Evolutionary conservation across 2,797 vertebrate genomes (phyloP).

Genomic region (Onychomys torridus): DNA sequence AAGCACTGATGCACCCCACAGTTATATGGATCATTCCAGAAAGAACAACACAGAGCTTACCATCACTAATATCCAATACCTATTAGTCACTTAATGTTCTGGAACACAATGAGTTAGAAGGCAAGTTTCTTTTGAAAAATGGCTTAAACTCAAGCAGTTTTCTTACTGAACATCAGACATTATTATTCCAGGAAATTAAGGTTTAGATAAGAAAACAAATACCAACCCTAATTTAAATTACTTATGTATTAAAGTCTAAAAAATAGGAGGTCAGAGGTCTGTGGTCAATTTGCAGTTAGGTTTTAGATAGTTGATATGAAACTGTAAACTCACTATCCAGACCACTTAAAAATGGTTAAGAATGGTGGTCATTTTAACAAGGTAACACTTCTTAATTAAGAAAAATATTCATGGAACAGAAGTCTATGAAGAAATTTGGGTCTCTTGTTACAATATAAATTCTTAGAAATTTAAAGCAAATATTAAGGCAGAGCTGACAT

Average conservation of each 20-base stretch:
- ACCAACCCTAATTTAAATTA: slow-evolving; percentile 86
- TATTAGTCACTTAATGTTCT: slow-evolving; percentile 88
- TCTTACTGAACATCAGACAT: slow-evolving; percentile 84
- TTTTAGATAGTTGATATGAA: slow-evolving; percentile 83
- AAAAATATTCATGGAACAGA: slow-evolving; percentile 82
- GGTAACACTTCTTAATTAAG: slow-evolving; percentile 88
- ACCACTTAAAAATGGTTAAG: slow-evolving; percentile 82
- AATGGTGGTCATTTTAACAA: slow-evolving; percentile 88
- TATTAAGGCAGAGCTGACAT: slow-evolving; percentile 91
- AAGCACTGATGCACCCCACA: slow-evolving; percentile 87
- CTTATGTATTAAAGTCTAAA: slow-evolving; percentile 88
- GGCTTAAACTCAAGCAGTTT: slow-evolving; percentile 87
- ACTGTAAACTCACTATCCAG: slow-evolving; percentile 83
- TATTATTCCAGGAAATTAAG: slow-evolving; percentile 83
- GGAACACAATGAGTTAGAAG: slow-evolving; percentile 87
- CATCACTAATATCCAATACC: slow-evolving; percentile 89
- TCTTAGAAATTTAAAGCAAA: slow-evolving; percentile 89
- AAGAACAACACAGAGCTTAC: slow-evolving; percentile 89
- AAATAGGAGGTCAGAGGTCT: slow-evolving; percentile 85
- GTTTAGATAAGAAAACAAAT: slow-evolving; percentile 85
- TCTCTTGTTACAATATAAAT: slow-evolving; percentile 85
- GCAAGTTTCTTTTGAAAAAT: slow-evolving; percentile 88
- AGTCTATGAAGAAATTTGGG: slow-evolving; percentile 74
- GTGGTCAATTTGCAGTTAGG: slow-evolving; percentile 83
- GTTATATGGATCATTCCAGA: slow-evolving; percentile 86